These are phyloP conservation scores for Periparus ater DNA, from an alignment of 2,797 vertebrate genomes.

Conservation along the genomic window DNA sequence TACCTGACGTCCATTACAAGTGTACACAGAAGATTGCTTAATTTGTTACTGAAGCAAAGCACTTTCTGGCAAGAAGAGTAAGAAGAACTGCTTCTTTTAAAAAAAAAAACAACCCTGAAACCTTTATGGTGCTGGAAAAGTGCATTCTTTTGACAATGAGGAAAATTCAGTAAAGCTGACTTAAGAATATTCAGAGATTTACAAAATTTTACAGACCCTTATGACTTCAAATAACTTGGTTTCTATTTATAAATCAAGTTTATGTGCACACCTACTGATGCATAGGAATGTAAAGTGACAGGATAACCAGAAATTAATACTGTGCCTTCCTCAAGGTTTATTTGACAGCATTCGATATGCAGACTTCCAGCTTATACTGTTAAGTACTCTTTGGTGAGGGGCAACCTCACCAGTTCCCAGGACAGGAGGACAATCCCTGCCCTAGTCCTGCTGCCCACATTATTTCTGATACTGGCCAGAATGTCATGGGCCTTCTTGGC, in stretches of 20 bases:
- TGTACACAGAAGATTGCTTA: not conserved
- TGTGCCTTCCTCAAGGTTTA: not conserved
- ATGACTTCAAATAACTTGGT: not conserved
- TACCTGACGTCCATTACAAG: not conserved
- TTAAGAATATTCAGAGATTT: not conserved
- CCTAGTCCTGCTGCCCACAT: not conserved
- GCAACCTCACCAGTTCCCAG: fast-evolving
- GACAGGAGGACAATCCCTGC: fast-evolving
- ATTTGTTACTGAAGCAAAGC: not conserved
- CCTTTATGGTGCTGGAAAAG: not conserved
- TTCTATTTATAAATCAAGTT: not conserved
- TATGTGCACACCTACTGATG: not conserved
- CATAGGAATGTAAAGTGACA: not conserved
- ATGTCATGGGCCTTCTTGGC: not conserved
- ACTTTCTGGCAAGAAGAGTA: not conserved
- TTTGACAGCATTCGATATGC: not conserved
- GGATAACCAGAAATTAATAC: not conserved
- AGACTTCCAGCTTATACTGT: not conserved
- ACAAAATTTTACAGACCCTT: not conserved
- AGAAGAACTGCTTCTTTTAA: not conserved
- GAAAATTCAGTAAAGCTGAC: not conserved
- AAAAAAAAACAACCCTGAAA: not conserved
- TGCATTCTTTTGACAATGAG: not conserved
- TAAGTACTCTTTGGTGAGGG: not conserved
- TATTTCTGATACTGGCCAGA: not conserved